Base-by-base conservation (phyloP, 2,888 invertebrate genomes). In the Philaethria dido region DNA sequence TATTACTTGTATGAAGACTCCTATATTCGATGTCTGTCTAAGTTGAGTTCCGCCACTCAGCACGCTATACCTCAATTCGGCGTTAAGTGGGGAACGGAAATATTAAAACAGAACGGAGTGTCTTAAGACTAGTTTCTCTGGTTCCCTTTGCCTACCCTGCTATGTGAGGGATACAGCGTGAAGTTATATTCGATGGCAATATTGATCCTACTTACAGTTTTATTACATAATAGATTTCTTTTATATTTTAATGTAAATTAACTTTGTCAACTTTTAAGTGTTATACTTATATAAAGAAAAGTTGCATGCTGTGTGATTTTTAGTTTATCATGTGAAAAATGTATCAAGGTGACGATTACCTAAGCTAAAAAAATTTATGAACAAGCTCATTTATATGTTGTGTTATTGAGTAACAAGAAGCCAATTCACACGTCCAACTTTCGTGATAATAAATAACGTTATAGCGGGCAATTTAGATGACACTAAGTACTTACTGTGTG, bases 401-500 rank as follows among this genome's bases (percentile, higher is more conserved):
- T 64, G 64, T 62, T 68, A 69, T 73, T 73, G 65, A 42, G 65
- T 67, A 74, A 72, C 66, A 59, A 64, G 55, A 59, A 62, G 69
- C 70, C 70, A 70, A 71, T 73, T 74, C 74, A 69, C 73, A 72
- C 73, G 72, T 62, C 63, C 69, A 69, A 73, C 71, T 71, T 73
- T 73, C 66, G 67, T 61, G 69, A 60, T 66, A 70, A 72, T 72
- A 73, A 75, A 75, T 74, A 74, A 68, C 63, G 54, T 69, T 68
- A 66, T 63, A 69, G 64, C 52, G 50, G 62, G 72, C 75, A 73
- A 74, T 73, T 73, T 74, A 72, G 73, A 74, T 77, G 72, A 72
- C 74, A 73, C 71, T 68, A 61, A 62, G 48, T 66, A 65, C 71
- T 68, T 75, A 77, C 79, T 84, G 83, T 76, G 76, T 74, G 67